Percentiles rank a stretch among this genome's conserved stretches.
These are phyloP conservation scores for Atta cephalotes DNA, from an alignment of 1,140 invertebrate genomes.

Conservation along the genomic window DNA sequence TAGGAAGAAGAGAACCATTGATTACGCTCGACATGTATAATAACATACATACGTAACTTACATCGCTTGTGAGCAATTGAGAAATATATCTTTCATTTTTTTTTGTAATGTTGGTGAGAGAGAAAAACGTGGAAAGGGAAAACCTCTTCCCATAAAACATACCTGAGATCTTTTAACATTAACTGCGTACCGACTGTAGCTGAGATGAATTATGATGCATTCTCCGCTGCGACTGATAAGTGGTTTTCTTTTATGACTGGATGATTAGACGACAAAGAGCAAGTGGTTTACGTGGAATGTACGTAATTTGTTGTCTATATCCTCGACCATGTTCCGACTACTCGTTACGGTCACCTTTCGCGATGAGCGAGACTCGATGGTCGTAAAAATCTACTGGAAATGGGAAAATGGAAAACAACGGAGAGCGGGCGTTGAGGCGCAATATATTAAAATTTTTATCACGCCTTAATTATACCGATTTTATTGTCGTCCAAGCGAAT, in stretches of 20 bases:
- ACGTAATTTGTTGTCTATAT: constrained; percentile 48
- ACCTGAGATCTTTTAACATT: constrained; percentile 16
- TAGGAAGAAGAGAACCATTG: not conserved
- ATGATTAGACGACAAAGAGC: constrained; percentile 56
- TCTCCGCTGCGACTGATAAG: constrained; percentile 5
- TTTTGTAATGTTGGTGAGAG: not conserved
- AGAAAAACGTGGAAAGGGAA: not conserved
- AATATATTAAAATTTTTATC: constrained; percentile 69
- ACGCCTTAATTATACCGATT: constrained; percentile 71
- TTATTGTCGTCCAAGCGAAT: constrained; percentile 65
- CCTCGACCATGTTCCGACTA: not conserved
- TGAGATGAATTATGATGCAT: not conserved
- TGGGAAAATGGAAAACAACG: constrained; percentile 38
- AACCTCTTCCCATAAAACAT: not conserved
- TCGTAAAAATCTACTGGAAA: constrained; percentile 42
- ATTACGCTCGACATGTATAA: constrained; percentile 11
- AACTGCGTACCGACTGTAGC: not conserved
- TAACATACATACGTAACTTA: not conserved
- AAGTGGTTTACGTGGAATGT: constrained; percentile 13
- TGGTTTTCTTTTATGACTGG: constrained; percentile 38
- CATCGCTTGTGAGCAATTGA: not conserved
- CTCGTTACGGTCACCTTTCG: constrained; percentile 17
- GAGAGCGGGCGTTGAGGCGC: constrained; percentile 3
- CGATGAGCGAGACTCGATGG: constrained; percentile 13
- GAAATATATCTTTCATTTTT: not conserved